Conservation (phyloP, 2,113 vertebrate genomes). For the Callionymus lyra region DNA sequence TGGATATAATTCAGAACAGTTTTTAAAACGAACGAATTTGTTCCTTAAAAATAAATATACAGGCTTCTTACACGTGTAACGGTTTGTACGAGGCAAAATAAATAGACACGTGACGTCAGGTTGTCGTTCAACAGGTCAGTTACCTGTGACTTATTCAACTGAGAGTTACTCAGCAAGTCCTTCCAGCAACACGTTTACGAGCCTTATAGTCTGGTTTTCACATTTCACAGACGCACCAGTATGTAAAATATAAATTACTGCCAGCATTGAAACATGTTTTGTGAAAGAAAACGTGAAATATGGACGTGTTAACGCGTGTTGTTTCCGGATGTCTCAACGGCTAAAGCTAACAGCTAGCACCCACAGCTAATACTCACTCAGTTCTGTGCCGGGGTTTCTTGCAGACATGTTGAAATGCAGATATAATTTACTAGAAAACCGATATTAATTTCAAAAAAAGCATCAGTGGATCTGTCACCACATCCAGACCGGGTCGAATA, state of each 20-base stretch:
- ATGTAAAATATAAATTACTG: neutral
- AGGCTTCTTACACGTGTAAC: too few species aligned
- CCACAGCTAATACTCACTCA: slow-evolving; percentile 1
- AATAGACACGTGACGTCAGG: too few species aligned
- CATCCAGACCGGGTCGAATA: neutral
- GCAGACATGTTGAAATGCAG: slow-evolving; percentile 5
- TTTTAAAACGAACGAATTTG: too few species aligned
- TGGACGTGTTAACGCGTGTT: neutral
- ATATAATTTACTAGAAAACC: neutral
- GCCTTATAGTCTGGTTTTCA: too few species aligned
- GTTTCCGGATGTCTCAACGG: neutral
- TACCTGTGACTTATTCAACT: slow-evolving; percentile 18
- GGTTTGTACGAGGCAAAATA: too few species aligned
- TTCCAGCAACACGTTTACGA: too few species aligned
- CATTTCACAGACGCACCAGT: neutral
- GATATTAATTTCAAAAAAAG: too few species aligned
- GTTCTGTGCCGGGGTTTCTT: slow-evolving; percentile 5
- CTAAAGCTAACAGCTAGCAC: neutral
- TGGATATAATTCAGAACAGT: too few species aligned
- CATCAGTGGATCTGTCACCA: too few species aligned
- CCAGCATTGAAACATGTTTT: too few species aligned
- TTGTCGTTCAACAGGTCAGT: slow-evolving; percentile 10
- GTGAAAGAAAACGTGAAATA: neutral
- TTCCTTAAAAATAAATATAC: too few species aligned
- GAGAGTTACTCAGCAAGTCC: neutral